Evolutionary conservation across 2,888 invertebrate species (phyloP).

Genomic region (Campoletis raptor): DNA sequence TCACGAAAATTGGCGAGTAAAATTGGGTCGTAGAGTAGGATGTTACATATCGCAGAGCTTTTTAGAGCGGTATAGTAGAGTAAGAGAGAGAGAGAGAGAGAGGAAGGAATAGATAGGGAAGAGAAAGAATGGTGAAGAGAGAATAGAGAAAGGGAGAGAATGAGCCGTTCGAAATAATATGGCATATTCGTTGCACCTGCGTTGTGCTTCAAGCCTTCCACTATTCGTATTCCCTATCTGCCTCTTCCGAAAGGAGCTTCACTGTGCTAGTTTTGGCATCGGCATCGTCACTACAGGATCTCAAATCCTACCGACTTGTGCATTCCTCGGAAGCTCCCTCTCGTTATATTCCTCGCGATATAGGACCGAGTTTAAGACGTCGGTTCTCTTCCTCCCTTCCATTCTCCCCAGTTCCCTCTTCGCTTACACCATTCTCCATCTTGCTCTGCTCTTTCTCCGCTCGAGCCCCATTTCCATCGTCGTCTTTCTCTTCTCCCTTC

Average conservation of each 20-base stretch:
- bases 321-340: conserved; percentile 48
- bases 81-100: background rate
- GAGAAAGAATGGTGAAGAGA: conserved; percentile 11
- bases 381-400: conserved; percentile 11
- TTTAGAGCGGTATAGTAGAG: background rate
- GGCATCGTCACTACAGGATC: conserved; percentile 53
- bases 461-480: conserved; percentile 27
- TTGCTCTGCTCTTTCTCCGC: background rate
- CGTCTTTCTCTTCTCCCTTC: conserved; percentile 7
- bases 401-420: background rate
- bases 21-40: conserved; percentile 56
- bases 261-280: conserved; percentile 61
- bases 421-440: background rate
- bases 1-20: conserved; percentile 60
- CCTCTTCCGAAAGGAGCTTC: conserved; percentile 23
- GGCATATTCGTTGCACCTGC: conserved; percentile 61
- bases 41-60: conserved; percentile 38
- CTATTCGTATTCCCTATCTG: conserved; percentile 36
- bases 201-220: conserved; percentile 41
- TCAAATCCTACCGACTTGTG: conserved; percentile 51
- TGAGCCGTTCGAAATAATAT: conserved; percentile 61
- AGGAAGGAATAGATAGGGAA: background rate
- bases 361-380: conserved; percentile 47
- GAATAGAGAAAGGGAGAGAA: conserved; percentile 31
- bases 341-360: conserved; percentile 55